phyloP scores from a whole-genome alignment of 2,888 invertebrate species.

The Thereva unica region DNA sequence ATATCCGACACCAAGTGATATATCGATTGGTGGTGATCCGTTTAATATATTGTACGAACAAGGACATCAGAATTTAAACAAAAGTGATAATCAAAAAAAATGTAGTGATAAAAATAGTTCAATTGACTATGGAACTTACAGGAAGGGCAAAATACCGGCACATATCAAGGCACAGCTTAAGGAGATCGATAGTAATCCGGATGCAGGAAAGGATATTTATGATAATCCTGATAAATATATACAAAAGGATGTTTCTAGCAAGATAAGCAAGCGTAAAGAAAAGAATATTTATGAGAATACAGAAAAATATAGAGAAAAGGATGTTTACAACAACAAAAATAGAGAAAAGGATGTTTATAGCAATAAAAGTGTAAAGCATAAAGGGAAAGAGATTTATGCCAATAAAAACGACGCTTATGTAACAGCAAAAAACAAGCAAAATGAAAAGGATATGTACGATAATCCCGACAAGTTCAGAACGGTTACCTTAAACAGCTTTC shows the following conservation, averaged over 20 bases:
- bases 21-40: conserved; percentile 53
- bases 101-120: not conserved
- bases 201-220: conserved; percentile 45
- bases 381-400: no score
- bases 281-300: conserved; percentile 48
- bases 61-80: not conserved
- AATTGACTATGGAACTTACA: conserved; percentile 53
- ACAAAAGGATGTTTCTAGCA: conserved; percentile 21
- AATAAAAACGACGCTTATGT: not conserved
- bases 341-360: conserved; percentile 33
- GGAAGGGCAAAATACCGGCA: conserved; percentile 51
- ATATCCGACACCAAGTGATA: conserved; percentile 48
- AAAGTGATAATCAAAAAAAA: conserved; percentile 4
- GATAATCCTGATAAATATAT: conserved; percentile 40
- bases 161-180: conserved; percentile 52
- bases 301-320: conserved; percentile 44
- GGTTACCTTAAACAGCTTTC: conserved; percentile 54
- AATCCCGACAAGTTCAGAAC: conserved; percentile 53
- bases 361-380: no score
- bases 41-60: conserved; percentile 55
- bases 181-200: conserved; percentile 49
- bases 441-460: conserved; percentile 10
- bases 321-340: conserved; percentile 25
- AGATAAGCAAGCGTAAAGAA: conserved; percentile 47
- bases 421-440: not conserved